phyloP scores from a whole-genome alignment of 92 coral and sea anemone species.

The Epizoanthus fatuus region DNA sequence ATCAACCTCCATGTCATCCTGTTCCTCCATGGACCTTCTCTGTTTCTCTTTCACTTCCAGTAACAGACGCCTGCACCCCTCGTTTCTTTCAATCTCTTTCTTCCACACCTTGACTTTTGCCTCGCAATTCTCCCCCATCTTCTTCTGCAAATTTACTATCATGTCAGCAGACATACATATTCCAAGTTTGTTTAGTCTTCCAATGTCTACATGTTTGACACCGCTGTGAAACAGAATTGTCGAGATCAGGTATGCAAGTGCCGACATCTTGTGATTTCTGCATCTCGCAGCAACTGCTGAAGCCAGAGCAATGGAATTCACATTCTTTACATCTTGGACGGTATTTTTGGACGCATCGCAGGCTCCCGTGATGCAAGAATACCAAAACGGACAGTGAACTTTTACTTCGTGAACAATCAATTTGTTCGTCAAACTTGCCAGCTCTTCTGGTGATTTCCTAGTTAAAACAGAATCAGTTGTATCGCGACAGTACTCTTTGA shows the following conservation, averaged over 20 bases:
- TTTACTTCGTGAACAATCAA: conserved; percentile 63
- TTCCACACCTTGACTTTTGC: conserved; percentile 61
- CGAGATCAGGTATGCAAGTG: conserved; percentile 59
- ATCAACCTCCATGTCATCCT: conserved; percentile 44
- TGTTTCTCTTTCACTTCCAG: conserved; percentile 55
- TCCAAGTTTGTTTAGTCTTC: conserved; percentile 60
- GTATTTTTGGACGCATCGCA: conserved; percentile 42
- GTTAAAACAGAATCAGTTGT: conserved; percentile 55
- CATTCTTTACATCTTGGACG: conserved; percentile 37
- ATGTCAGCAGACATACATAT: conserved; percentile 58
- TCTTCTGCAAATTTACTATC: conserved; percentile 51
- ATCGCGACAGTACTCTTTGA: conserved; percentile 56
- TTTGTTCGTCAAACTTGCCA: conserved; percentile 59
- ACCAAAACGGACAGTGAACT: conserved; percentile 60
- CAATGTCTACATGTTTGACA: conserved; percentile 62
- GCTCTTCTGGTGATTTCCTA: conserved; percentile 50
- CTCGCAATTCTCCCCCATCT: conserved; percentile 70
- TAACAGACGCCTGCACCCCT: conserved; percentile 26
- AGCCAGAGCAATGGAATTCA: conserved; percentile 66
- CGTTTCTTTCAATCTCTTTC: conserved; percentile 54
- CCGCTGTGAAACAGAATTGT: conserved; percentile 65
- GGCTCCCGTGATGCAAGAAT: conserved; percentile 55
- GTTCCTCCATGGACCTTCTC: conserved; percentile 11
- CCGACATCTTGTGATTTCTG: conserved; percentile 70
- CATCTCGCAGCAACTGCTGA: conserved; percentile 61